These are phyloP conservation scores for Haemorhous mexicanus DNA, from an alignment of 2,113 vertebrate genomes.

Conservation along the genomic window DNA sequence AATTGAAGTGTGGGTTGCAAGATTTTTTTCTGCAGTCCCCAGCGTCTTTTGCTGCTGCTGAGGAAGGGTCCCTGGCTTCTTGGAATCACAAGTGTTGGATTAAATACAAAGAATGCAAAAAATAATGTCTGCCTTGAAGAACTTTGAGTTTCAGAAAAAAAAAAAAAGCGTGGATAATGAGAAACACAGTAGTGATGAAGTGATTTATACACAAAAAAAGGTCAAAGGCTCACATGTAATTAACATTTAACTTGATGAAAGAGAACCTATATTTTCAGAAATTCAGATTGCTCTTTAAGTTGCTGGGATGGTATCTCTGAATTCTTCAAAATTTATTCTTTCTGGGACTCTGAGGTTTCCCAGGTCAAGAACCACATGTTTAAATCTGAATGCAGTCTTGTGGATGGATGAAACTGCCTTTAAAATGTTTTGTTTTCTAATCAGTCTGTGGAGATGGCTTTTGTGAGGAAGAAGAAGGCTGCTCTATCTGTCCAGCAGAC, in stretches of 20 bases:
- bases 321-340: neutral
- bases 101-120: neutral
- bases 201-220: neutral
- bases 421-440: neutral
- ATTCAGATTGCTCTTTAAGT: neutral
- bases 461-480: conserved; percentile 80
- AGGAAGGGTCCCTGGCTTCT: neutral
- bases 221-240: neutral
- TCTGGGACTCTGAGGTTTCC: neutral
- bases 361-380: neutral
- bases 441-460: conserved; percentile 79
- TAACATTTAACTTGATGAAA: neutral
- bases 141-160: neutral
- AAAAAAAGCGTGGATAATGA: neutral
- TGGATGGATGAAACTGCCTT: neutral
- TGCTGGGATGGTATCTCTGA: neutral
- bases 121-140: neutral
- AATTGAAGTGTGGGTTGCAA: neutral
- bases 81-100: neutral
- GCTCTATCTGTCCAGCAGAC: conserved; percentile 78
- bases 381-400: neutral
- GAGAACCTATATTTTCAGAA: neutral
- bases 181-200: neutral
- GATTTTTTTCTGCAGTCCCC: neutral
- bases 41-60: neutral